phyloP scores from a whole-genome alignment of 2,113 vertebrate species.

The Sterrhoptilus dennistouni region DNA sequence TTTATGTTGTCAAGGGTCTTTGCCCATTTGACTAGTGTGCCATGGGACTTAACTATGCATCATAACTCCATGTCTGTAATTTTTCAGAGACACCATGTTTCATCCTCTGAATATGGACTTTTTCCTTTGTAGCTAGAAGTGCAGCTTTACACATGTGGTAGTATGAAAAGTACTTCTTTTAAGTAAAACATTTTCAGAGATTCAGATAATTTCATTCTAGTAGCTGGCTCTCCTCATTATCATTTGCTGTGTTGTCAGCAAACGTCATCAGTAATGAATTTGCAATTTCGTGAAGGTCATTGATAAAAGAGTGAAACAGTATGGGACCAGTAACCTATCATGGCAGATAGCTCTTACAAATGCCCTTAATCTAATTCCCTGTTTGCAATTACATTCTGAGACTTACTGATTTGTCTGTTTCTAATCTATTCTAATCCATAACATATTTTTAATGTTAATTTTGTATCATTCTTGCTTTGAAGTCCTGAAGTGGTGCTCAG shows the following conservation, averaged over 20 bases:
- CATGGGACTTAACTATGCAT: background rate
- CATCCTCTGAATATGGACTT: background rate
- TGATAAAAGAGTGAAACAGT: background rate
- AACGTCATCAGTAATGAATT: constrained; percentile 16
- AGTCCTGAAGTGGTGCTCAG: constrained; percentile 23
- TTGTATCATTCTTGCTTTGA: constrained; percentile 67
- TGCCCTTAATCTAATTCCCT: constrained; percentile 34
- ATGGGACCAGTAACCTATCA: background rate
- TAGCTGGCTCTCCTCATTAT: background rate
- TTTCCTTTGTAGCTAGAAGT: background rate
- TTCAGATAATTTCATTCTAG: background rate
- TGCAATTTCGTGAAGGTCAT: background rate
- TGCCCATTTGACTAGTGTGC: background rate
- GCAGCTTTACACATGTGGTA: background rate
- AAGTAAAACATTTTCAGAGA: background rate
- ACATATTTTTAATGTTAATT: constrained; percentile 68
- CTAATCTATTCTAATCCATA: constrained; percentile 69
- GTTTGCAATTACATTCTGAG: constrained; percentile 56
- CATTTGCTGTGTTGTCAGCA: constrained; percentile 12
- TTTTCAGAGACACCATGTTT: background rate
- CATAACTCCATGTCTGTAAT: background rate
- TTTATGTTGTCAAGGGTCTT: background rate
- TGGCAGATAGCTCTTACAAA: background rate
- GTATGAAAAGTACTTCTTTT: background rate
- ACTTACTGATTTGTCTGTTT: constrained; percentile 61